Conservation (phyloP, 1,140 invertebrate genomes). For the Pogonomyrmex barbatus region DNA sequence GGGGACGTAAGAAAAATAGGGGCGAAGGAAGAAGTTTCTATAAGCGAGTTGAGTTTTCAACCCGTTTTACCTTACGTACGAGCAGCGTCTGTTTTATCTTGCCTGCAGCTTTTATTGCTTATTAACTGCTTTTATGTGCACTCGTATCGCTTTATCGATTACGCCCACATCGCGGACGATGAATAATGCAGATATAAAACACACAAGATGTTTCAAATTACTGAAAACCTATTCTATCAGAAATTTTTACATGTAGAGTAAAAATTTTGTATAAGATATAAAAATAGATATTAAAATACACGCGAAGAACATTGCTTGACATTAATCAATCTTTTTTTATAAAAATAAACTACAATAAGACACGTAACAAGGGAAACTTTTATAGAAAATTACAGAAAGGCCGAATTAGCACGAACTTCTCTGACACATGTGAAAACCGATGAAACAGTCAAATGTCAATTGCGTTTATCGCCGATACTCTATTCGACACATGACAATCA, state of each 20-base stretch:
- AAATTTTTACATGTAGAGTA: neutral
- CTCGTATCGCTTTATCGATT: slow-evolving; percentile 48
- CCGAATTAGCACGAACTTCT: neutral
- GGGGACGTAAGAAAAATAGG: slow-evolving; percentile 49
- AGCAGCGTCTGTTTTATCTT: slow-evolving; percentile 37
- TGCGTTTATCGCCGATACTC: slow-evolving; percentile 12
- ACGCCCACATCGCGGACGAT: slow-evolving; percentile 23
- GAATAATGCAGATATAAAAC: slow-evolving; percentile 44
- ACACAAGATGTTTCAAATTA: neutral
- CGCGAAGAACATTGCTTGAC: neutral
- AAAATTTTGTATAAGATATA: neutral
- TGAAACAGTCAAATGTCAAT: slow-evolving; percentile 32
- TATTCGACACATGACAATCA: slow-evolving; percentile 41
- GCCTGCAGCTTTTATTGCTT: slow-evolving; percentile 49
- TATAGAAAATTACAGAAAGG: slow-evolving; percentile 3
- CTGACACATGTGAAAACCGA: neutral
- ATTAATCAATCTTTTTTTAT: slow-evolving; percentile 9
- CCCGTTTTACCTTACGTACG: slow-evolving; percentile 37
- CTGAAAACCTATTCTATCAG: neutral
- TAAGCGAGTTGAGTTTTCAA: slow-evolving; percentile 50
- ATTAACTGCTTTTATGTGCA: slow-evolving; percentile 50
- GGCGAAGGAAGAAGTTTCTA: slow-evolving; percentile 49
- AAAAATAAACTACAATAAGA: neutral
- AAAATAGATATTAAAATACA: neutral
- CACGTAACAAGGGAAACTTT: neutral